Conservation (phyloP, 1,140 invertebrate genomes). For the Polyergus mexicanus region DNA sequence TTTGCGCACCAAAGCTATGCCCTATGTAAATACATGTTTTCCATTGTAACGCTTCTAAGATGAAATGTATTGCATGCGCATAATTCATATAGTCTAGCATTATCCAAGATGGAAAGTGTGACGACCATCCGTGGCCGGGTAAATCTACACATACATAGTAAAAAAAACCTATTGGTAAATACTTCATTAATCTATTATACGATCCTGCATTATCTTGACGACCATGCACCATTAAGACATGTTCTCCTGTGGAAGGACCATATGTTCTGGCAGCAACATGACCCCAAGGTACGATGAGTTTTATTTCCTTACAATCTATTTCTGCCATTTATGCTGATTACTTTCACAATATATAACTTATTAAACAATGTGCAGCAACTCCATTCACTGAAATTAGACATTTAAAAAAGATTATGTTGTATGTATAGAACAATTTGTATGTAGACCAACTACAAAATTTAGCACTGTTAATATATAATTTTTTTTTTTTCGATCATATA, state of each 20-base stretch:
- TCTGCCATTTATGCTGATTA: slow-evolving; percentile 11
- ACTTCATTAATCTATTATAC: slow-evolving; percentile 89
- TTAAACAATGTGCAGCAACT: not conserved
- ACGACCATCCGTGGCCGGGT: slow-evolving; percentile 91
- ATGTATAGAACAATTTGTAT: not conserved
- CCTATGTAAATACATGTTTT: slow-evolving; percentile 86
- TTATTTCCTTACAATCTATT: slow-evolving; percentile 60
- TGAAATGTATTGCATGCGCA: slow-evolving; percentile 85
- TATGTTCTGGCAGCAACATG: slow-evolving; percentile 88
- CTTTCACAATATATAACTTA: not conserved
- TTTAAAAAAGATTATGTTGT: not conserved
- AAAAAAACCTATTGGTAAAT: slow-evolving; percentile 87
- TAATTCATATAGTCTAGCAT: slow-evolving; percentile 85
- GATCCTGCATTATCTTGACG: slow-evolving; percentile 89
- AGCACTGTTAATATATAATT: too few species aligned
- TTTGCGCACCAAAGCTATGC: slow-evolving; percentile 88
- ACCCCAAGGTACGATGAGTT: slow-evolving; percentile 80
- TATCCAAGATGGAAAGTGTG: slow-evolving; percentile 87
- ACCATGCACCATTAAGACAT: slow-evolving; percentile 89
- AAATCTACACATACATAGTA: slow-evolving; percentile 90
- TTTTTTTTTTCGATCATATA: too few species aligned
- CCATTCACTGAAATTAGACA: slow-evolving; percentile 5
- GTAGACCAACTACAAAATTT: too few species aligned
- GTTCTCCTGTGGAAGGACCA: slow-evolving; percentile 86
- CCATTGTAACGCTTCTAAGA: slow-evolving; percentile 88